A percentile compares a stretch with the other conserved stretches of the same genome.
phyloP scores from a whole-genome alignment of 1,140 invertebrate genomes.

The Scylla paramamosain region DNA sequence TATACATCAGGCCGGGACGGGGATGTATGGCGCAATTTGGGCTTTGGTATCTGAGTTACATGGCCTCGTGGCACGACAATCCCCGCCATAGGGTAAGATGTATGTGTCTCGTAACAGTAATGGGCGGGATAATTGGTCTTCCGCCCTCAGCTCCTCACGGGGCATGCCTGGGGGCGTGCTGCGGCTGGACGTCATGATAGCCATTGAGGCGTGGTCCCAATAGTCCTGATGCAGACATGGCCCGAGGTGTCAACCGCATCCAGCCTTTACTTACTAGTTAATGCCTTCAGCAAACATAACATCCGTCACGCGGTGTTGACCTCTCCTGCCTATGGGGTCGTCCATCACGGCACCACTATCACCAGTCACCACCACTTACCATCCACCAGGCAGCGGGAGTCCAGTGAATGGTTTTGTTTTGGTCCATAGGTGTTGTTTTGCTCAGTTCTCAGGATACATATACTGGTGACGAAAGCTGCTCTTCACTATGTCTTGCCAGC shows the following conservation, averaged over 20 bases:
- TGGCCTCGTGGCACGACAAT: constrained; percentile 18
- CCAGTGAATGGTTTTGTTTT: too few relatives aligned
- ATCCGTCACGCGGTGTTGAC: not conserved
- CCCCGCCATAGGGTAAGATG: constrained; percentile 5
- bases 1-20: not conserved
- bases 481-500: too few relatives aligned
- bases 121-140: constrained; percentile 7
- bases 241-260: not conserved
- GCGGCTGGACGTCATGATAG: not conserved
- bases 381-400: too few relatives aligned
- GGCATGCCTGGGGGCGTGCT: not conserved
- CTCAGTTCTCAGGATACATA: too few relatives aligned
- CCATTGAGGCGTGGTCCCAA: not conserved
- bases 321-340: not conserved
- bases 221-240: not conserved
- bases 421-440: too few relatives aligned
- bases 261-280: not conserved
- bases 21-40: constrained; percentile 12
- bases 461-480: too few relatives aligned
- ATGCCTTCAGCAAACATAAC: not conserved
- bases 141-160: not conserved
- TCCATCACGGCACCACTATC: not conserved
- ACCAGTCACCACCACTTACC: too few relatives aligned
- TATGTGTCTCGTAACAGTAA: constrained; percentile 23
- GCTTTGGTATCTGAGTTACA: constrained; percentile 22